Evolutionary conservation across 2,888 invertebrate species (phyloP).

Genomic region (Noctua janthina): DNA sequence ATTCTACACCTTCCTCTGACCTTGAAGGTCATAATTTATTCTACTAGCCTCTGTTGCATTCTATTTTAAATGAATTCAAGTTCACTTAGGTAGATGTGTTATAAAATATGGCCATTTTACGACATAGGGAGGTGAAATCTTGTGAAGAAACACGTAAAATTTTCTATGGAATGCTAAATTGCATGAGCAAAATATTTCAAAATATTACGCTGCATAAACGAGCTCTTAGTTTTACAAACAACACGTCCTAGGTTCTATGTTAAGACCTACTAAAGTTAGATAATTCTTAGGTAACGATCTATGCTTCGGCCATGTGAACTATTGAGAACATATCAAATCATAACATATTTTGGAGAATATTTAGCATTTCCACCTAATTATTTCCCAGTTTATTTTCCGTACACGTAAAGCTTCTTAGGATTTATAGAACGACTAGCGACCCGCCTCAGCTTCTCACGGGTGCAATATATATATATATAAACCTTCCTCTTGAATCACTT

Average conservation of each 20-base stretch:
- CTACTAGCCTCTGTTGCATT: slow-evolving; percentile 32
- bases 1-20: slow-evolving; percentile 66
- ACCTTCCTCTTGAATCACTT: too few relatives aligned
- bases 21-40: slow-evolving; percentile 61
- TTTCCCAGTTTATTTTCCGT: background rate
- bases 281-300: slow-evolving; percentile 34
- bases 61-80: slow-evolving; percentile 43
- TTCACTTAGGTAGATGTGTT: slow-evolving; percentile 20
- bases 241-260: slow-evolving; percentile 28
- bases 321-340: too few relatives aligned
- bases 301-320: slow-evolving; percentile 26
- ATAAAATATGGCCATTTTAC: slow-evolving; percentile 10
- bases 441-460: too few relatives aligned
- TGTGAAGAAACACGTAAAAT: slow-evolving; percentile 29
- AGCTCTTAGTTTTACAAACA: slow-evolving; percentile 17
- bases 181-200: slow-evolving; percentile 30
- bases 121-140: slow-evolving; percentile 1
- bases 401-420: background rate
- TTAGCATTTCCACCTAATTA: background rate
- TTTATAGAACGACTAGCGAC: background rate
- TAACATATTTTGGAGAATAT: slow-evolving; percentile 1
- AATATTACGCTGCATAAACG: slow-evolving; percentile 19
- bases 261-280: slow-evolving; percentile 28
- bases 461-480: too few relatives aligned
- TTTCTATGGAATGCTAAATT: slow-evolving; percentile 24